Base-by-base conservation (phyloP, 92 coral and sea anemone species). In the Isaurus tuberculatus region DNA sequence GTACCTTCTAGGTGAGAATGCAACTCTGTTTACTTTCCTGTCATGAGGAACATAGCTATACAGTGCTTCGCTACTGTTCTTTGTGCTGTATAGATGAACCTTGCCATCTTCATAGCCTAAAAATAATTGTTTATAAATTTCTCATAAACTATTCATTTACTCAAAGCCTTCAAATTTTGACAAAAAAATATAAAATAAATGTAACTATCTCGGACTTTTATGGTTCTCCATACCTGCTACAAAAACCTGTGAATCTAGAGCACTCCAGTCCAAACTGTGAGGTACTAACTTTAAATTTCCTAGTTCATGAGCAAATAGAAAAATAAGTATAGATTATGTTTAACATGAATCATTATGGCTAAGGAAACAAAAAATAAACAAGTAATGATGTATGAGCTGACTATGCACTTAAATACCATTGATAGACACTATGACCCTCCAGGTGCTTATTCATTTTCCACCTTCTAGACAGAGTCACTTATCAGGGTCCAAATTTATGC, bases 1-100 rank as follows among this genome's bases (percentile, higher is more conserved):
- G 11, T 79, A 96, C 99, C 98, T 96, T 84, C 98, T 72, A 33
- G 99, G 99, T 40, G 97, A 96, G 81, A 96, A 96, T 13, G 98
- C 97, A 79, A 96, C 88, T 84, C 92, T 93, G 65, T 96, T 96
- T 6, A 96, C 97, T 72, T 91, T 88, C 32, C 99, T 77, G 72
- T 88, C 88, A 25, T 96, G 99, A 31, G 97, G 99, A 8, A 85
- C 86, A 70, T 88, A 94, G 82, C 93, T 85, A 61, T 94, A 86
- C 61, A 96, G 65, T 28, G 88, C 80, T 37, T 92, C 89, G 28
- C 92, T 89, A n/a, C 86, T 83, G 80, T 94, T 89, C 88, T 89
- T 93, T 61, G 90, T 83, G 48, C 92, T 90, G 85, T 88, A 94
- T 17, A 91, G 84, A 73, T 90, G 87, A 64, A 96, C 89, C 5